Evolutionary conservation across 2,113 vertebrate species (phyloP).

Genomic region (Elaphurus davidianus): DNA sequence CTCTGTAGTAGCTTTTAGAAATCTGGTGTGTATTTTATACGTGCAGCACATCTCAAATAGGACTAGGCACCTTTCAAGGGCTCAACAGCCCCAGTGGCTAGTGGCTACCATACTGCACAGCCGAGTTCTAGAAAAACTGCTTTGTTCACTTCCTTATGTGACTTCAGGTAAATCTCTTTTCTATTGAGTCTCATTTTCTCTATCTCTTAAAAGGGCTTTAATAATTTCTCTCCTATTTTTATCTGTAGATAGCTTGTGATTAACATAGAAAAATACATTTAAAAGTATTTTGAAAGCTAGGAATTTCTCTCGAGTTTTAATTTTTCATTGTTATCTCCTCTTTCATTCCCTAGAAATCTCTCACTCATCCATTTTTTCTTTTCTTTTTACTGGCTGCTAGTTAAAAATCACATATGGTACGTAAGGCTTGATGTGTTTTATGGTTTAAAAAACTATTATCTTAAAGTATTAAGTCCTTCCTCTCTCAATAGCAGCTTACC

Average conservation of each 20-base stretch:
- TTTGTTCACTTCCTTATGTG: background rate
- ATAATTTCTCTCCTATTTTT: background rate
- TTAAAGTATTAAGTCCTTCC: background rate
- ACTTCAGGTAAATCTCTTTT: background rate
- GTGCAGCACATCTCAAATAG: background rate
- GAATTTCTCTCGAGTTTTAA: background rate
- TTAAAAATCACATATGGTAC: background rate
- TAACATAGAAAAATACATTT: background rate
- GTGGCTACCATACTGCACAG: background rate
- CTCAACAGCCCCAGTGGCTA: background rate
- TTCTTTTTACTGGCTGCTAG: background rate
- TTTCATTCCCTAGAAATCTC: constrained; percentile 4
- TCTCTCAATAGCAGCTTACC: background rate
- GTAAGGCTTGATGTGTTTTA: background rate
- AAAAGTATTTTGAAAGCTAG: constrained; percentile 22
- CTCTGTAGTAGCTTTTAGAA: background rate
- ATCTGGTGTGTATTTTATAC: background rate
- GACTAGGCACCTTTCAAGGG: background rate
- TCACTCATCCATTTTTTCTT: background rate
- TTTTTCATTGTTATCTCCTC: background rate
- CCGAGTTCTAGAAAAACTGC: background rate
- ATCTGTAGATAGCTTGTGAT: background rate
- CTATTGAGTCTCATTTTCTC: background rate
- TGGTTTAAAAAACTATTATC: background rate
- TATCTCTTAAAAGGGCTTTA: background rate